Conservation (phyloP, 2,113 vertebrate species). For the Scolopax mira region DNA sequence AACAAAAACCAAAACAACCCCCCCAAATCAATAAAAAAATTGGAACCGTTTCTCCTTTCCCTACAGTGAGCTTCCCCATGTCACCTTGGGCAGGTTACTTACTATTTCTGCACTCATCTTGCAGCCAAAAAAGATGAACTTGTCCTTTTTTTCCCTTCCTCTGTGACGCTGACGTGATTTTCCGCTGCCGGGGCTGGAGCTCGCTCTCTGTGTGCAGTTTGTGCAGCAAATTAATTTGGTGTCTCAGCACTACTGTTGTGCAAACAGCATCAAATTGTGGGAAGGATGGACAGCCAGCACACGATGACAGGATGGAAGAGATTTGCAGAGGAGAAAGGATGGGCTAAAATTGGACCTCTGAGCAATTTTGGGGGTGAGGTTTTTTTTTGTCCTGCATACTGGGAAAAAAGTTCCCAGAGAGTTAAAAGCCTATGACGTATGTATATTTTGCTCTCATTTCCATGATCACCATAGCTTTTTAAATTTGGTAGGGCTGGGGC, state of each 20-base stretch:
- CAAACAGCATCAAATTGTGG: not conserved
- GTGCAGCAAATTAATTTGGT: not conserved
- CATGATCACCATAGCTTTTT: not conserved
- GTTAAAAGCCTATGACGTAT: not conserved
- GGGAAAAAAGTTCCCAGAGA: not conserved
- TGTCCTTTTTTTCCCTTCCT: not conserved
- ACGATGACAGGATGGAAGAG: not conserved
- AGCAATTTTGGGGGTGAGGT: not conserved
- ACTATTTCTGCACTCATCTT: not conserved
- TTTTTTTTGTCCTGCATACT: not conserved
- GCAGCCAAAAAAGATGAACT: accelerated
- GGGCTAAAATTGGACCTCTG: not conserved
- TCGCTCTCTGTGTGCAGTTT: not conserved
- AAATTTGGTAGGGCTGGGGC: not conserved
- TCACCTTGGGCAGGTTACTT: not conserved
- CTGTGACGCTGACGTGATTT: not conserved
- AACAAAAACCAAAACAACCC: not conserved
- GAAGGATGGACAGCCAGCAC: not conserved
- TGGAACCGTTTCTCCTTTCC: not conserved
- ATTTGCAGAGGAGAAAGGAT: not conserved
- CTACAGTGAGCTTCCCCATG: not conserved
- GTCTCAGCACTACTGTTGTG: not conserved
- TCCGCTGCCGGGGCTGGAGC: not conserved
- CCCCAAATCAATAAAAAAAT: not conserved
- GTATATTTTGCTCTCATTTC: not conserved